Conservation (phyloP, 1,140 invertebrate species). For the Proctacanthus coquilletti region DNA sequence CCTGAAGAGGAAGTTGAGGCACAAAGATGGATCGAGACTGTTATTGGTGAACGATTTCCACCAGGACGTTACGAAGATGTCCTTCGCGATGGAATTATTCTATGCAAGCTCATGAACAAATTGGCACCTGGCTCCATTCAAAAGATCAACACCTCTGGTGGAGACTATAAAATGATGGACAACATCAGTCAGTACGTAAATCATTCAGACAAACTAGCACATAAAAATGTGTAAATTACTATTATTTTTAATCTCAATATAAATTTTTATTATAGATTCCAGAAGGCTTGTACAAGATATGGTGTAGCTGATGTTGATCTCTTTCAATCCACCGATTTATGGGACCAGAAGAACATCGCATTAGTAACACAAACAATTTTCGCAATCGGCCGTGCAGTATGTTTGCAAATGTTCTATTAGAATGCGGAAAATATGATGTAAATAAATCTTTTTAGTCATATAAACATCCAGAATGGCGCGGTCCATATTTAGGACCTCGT, state of each 20-base stretch:
- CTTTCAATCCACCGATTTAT: slow-evolving; percentile 89
- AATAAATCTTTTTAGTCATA: slow-evolving; percentile 46
- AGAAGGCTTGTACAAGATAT: slow-evolving; percentile 70
- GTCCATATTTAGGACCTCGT: slow-evolving; percentile 69
- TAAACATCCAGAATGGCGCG: slow-evolving; percentile 72
- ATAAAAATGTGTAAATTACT: not conserved
- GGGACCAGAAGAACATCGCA: slow-evolving; percentile 83
- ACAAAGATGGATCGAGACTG: slow-evolving; percentile 74
- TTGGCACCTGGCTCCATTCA: slow-evolving; percentile 65
- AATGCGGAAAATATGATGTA: slow-evolving; percentile 3
- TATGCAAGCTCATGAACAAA: slow-evolving; percentile 76
- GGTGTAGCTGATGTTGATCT: slow-evolving; percentile 80
- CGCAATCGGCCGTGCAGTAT: slow-evolving; percentile 73
- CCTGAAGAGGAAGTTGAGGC: slow-evolving; percentile 68
- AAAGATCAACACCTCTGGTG: slow-evolving; percentile 75
- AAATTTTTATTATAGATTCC: slow-evolving; percentile 47
- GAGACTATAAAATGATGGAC: slow-evolving; percentile 90
- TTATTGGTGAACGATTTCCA: slow-evolving; percentile 67
- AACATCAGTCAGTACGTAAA: slow-evolving; percentile 70
- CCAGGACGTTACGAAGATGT: slow-evolving; percentile 55
- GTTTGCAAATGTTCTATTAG: slow-evolving; percentile 14
- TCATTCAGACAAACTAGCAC: not conserved
- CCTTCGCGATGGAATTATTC: slow-evolving; percentile 64
- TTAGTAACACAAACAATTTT: slow-evolving; percentile 77
- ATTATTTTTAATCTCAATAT: not conserved